Evolutionary conservation across 2,888 invertebrate genomes (phyloP).

Genomic region (Lasioglossum leucozonium): DNA sequence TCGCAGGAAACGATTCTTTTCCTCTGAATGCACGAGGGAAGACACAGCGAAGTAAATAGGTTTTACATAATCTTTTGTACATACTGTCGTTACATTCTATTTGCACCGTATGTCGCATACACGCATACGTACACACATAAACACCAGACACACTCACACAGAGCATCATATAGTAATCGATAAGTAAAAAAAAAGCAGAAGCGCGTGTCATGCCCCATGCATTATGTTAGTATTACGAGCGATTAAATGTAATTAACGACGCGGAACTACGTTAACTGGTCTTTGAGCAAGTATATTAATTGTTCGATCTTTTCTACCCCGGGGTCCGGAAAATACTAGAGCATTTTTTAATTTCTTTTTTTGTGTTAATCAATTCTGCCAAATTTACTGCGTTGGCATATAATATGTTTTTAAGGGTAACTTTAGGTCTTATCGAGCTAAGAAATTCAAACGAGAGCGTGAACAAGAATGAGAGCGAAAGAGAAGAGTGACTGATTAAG

Average conservation of each 20-base stretch:
- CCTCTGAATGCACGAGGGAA: neutral
- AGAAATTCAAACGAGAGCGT: conserved; percentile 52
- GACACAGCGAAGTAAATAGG: conserved; percentile 14
- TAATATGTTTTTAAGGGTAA: conserved; percentile 69
- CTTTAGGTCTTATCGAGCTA: conserved; percentile 62
- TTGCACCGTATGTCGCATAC: conserved; percentile 40
- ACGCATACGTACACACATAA: conserved; percentile 24
- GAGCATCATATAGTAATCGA: conserved; percentile 27
- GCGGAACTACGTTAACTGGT: conserved; percentile 29
- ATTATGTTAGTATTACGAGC: conserved; percentile 59
- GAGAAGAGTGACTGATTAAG: conserved; percentile 37
- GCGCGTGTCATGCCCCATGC: conserved; percentile 58
- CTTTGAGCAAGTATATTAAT: conserved; percentile 52
- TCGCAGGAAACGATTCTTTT: conserved; percentile 27
- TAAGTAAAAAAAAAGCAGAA: conserved; percentile 41
- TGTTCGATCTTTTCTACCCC: conserved; percentile 70
- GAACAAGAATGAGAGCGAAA: conserved; percentile 37
- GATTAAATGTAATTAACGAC: conserved; percentile 51
- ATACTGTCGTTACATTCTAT: conserved; percentile 60
- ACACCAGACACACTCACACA: neutral
- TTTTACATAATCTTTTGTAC: conserved; percentile 64
- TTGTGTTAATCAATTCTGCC: conserved; percentile 52
- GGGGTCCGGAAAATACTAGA: conserved; percentile 38
- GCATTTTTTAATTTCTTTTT: conserved; percentile 49
- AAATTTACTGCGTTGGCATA: conserved; percentile 63